Percentiles rank a stretch among this genome's conserved stretches.
phyloP scores from a whole-genome alignment of 2,888 invertebrate species.

The Drosophila falleni region DNA sequence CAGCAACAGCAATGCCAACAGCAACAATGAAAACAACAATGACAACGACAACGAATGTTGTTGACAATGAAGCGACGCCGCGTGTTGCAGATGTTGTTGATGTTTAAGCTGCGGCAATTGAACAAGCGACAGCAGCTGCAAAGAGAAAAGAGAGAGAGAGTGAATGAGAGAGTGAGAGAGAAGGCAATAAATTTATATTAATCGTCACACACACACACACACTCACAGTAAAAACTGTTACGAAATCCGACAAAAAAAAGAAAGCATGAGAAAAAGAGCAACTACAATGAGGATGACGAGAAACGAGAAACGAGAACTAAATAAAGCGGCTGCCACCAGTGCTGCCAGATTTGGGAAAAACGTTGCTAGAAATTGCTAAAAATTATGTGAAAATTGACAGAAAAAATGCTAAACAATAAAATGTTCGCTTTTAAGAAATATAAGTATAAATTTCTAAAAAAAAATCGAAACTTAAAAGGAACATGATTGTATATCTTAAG shows the following conservation, averaged over 20 bases:
- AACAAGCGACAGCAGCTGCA: constrained; percentile 34
- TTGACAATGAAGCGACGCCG: constrained; percentile 43
- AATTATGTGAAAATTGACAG: too few relatives aligned
- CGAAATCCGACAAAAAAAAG: constrained; percentile 34
- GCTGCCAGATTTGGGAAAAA: too few relatives aligned
- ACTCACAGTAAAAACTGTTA: constrained; percentile 25
- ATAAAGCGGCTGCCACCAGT: constrained; percentile 41
- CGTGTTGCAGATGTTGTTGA: constrained; percentile 58
- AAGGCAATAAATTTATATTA: constrained; percentile 27
- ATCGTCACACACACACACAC: constrained; percentile 42
- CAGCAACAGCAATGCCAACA: not conserved
- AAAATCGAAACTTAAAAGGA: too few relatives aligned
- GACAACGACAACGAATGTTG: constrained; percentile 28
- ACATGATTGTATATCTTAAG: too few relatives aligned
- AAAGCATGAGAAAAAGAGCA: constrained; percentile 42
- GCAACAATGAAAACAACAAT: not conserved
- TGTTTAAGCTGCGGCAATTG: constrained; percentile 38
- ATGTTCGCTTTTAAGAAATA: too few relatives aligned
- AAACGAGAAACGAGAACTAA: constrained; percentile 18
- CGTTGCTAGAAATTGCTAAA: too few relatives aligned
- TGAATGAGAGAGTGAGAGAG: not conserved
- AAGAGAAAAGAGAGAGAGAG: not conserved
- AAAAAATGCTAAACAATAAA: too few relatives aligned
- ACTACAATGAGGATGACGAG: constrained; percentile 33
- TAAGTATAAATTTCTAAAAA: too few relatives aligned